Evolutionary conservation across 2,797 vertebrate genomes (phyloP).

Genomic region (Emydoidea blandingii): DNA sequence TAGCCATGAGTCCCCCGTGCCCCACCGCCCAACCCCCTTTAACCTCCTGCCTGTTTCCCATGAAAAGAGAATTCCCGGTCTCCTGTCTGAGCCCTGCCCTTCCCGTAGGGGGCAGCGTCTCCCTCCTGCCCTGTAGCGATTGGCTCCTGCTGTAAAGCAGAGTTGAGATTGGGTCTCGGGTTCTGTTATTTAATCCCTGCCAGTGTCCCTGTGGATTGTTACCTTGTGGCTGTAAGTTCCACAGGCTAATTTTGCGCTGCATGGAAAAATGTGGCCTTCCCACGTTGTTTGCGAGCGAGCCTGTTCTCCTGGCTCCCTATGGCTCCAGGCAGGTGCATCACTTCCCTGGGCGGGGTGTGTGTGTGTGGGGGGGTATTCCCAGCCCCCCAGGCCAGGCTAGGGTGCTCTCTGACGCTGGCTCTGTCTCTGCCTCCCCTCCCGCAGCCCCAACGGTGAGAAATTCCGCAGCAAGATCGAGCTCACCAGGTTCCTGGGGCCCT

Average conservation of each 20-base stretch:
- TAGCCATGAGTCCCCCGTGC: too few species aligned
- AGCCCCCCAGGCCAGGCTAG: not conserved
- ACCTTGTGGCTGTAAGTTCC: not conserved
- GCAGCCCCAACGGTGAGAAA: constrained; percentile 86
- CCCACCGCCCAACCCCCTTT: not conserved
- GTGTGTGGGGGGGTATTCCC: too few species aligned
- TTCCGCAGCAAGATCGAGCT: constrained; percentile 91
- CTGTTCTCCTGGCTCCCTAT: not conserved
- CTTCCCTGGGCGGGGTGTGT: not conserved
- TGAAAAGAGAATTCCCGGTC: not conserved
- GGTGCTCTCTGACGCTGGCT: not conserved
- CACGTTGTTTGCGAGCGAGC: accelerated
- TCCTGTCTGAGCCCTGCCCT: not conserved
- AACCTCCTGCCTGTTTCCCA: too few species aligned
- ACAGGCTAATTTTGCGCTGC: not conserved
- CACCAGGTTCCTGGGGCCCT: constrained; percentile 78
- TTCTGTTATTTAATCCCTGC: too few species aligned
- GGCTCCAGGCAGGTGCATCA: not conserved
- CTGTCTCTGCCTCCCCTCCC: not conserved
- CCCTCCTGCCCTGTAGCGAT: not conserved
- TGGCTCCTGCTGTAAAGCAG: too few species aligned
- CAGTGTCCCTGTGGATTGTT: not conserved
- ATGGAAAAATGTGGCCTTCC: not conserved
- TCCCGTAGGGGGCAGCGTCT: too few species aligned
- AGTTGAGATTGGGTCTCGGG: too few species aligned